These are phyloP conservation scores for Mus caroli DNA, from an alignment of 2,797 vertebrate genomes.

Conservation along the genomic window DNA sequence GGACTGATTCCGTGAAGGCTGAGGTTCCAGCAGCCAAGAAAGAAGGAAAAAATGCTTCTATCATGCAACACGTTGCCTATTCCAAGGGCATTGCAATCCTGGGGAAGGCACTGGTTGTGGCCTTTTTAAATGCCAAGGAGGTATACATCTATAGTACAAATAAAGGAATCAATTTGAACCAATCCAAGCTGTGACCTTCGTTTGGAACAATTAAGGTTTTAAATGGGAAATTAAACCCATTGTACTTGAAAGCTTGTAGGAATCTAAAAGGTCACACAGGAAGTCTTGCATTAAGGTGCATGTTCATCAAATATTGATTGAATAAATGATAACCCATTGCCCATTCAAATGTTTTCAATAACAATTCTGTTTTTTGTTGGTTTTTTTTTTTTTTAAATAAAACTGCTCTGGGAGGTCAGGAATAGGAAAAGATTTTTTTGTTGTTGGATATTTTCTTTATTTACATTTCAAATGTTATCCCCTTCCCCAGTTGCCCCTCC, in stretches of 20 bases:
- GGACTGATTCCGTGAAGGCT: background rate
- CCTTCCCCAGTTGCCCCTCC: no score
- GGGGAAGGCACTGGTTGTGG: background rate
- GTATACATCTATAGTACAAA: background rate
- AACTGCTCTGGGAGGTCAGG: background rate
- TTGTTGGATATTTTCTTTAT: no score
- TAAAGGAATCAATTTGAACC: constrained; percentile 47
- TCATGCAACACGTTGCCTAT: background rate
- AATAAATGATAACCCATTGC: constrained; percentile 60
- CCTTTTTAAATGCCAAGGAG: constrained; percentile 29
- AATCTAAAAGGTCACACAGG: constrained; percentile 68
- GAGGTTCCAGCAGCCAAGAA: background rate
- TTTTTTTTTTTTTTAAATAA: background rate
- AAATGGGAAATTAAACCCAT: constrained; percentile 62
- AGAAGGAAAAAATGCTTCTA: background rate
- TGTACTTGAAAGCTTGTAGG: constrained; percentile 60
- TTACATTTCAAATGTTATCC: no score
- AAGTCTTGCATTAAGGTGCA: constrained; percentile 61
- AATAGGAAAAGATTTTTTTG: background rate
- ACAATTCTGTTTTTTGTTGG: background rate
- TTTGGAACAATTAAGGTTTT: constrained; percentile 67
- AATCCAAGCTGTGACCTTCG: constrained; percentile 67
- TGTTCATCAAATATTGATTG: constrained; percentile 68
- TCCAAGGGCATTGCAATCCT: background rate
- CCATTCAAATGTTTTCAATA: constrained; percentile 64